phyloP scores from a whole-genome alignment of 2,797 vertebrate genomes.

The Ceryle rudis region DNA sequence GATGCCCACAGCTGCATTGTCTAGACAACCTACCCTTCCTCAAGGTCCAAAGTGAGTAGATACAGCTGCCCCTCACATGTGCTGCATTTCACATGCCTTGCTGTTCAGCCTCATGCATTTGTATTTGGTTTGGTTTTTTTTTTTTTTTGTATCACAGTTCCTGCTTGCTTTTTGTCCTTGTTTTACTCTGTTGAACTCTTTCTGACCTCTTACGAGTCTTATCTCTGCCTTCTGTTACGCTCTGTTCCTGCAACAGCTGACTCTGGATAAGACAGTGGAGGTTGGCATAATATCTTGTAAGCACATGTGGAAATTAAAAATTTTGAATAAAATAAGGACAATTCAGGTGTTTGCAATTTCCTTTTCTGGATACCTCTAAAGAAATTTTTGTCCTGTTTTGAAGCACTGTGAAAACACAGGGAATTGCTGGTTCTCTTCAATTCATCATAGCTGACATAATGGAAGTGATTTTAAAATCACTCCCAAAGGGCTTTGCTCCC shows the following conservation, averaged over 20 bases:
- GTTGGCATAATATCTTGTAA: neutral
- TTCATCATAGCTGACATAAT: neutral
- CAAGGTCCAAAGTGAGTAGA: neutral
- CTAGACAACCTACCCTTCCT: neutral
- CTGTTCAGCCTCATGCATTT: neutral
- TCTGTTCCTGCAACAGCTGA: neutral
- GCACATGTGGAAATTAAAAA: neutral
- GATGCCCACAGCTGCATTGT: neutral
- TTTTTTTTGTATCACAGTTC: neutral
- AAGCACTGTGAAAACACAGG: neutral
- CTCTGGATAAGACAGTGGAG: neutral
- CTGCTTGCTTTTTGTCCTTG: neutral
- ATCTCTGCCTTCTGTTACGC: neutral
- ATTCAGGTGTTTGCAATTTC: neutral
- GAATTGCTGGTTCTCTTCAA: neutral
- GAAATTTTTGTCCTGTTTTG: neutral
- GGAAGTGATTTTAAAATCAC: neutral
- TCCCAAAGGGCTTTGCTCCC: neutral
- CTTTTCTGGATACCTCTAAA: neutral
- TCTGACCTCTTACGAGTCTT: neutral
- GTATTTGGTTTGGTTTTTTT: neutral
- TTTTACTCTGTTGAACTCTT: conserved; percentile 17
- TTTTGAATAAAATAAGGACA: neutral
- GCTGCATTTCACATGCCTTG: neutral
- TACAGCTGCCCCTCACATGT: neutral